Base-by-base conservation (phyloP, 2,797 vertebrate species). In the Coendou prehensilis region DNA sequence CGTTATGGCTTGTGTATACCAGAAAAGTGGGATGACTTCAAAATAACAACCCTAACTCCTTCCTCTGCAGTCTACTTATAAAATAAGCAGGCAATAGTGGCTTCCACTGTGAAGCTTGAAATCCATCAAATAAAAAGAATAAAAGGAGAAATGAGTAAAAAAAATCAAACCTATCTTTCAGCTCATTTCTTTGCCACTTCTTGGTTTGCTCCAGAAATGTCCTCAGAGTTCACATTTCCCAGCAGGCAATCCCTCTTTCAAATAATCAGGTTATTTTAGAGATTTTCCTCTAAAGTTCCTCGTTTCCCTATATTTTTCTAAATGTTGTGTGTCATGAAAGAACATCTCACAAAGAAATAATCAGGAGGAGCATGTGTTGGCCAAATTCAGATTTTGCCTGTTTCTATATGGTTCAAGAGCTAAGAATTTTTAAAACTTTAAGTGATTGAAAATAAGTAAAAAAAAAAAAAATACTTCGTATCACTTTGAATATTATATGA, bases 121-220 rank as follows among this genome's bases (percentile, higher is more conserved):
- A 81, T 90, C 63, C 61, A 96, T 81, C 85, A 94, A 92, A 90
- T 52, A 87, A 89, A 87, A 80, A 71, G 6, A 83, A 92, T 54
- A 80, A 86, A 92, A 84, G 26, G 23, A 95, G 37, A 94, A 91
- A 93, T 95, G 57, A 92, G 78, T 86, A 90, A 69, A 91, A 93
- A 95, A 83, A 93, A 82, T 81, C 91, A 87, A 95, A 91, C 54
- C 56, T 59, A 45, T 95, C 90, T 92, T 71, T 33, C 56, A 95
- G 59, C 95, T 96, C 64, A 87, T 95, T 96, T 95, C 75, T 86
- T 96, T 85, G 64, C 73, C 67, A 54, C 57, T 93, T 93, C 59
- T 85, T 88, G 17, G 9, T 79, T 97, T 94, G 94, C 30, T 75
- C 61, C 23, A 83, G 87, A 23, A 88, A 94, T 80, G 30, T 95